Conservation (phyloP, 2,797 vertebrate species). For the Tenualosa thibaudeaui region DNA sequence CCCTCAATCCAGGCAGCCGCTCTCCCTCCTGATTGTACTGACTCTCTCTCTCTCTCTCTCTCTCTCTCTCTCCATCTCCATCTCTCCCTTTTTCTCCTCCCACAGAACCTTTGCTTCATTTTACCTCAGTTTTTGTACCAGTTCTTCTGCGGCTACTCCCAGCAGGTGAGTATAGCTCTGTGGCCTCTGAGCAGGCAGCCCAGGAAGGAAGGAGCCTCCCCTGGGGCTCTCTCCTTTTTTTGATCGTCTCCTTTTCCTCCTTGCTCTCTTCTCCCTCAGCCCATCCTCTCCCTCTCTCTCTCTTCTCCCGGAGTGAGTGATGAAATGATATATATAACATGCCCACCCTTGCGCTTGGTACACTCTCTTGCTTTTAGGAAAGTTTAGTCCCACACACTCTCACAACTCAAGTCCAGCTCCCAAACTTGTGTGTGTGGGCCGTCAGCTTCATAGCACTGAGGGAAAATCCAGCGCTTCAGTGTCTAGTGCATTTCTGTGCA, state of each 20-base stretch:
- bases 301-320: constrained; percentile 31
- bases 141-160: constrained; percentile 98
- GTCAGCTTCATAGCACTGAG: neutral
- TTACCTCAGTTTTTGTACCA: constrained; percentile 99
- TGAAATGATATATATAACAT: constrained; percentile 13
- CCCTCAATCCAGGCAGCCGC: neutral
- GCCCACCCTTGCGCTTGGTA: neutral
- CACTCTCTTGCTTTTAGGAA: neutral
- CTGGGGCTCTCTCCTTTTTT: neutral
- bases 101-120: constrained; percentile 97
- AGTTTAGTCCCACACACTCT: neutral
- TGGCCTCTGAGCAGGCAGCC: constrained; percentile 27
- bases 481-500: too few species aligned
- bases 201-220: neutral
- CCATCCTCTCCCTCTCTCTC: constrained; percentile 50
- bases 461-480: neutral
- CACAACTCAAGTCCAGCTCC: too few species aligned
- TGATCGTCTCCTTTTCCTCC: constrained; percentile 33
- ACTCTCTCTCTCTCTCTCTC: neutral
- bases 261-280: constrained; percentile 41
- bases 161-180: constrained; percentile 84
- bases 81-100: neutral
- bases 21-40: neutral
- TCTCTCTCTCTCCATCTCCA: neutral
- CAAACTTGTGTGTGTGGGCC: neutral